These are phyloP conservation scores for Chalcis sispes DNA, from an alignment of 2,888 invertebrate genomes.

Conservation along the genomic window DNA sequence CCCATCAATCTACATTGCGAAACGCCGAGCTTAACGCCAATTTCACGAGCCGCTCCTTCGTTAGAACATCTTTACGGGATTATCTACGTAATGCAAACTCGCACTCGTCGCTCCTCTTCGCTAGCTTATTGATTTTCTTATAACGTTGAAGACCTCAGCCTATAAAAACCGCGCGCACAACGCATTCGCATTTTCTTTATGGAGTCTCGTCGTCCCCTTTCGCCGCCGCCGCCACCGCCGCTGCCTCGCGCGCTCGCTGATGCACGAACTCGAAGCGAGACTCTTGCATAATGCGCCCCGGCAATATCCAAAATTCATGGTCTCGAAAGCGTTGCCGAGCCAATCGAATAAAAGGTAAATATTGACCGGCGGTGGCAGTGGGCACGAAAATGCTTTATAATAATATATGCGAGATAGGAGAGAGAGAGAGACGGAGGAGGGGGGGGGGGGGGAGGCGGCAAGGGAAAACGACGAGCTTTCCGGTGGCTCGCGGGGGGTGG, in stretches of 20 bases:
- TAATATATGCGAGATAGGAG: conserved; percentile 5
- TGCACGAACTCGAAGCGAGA: no score
- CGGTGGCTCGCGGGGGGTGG: conserved; percentile 30
- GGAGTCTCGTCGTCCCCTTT: background rate
- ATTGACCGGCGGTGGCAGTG: background rate
- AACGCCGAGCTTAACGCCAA: conserved; percentile 11
- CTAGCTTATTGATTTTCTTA: conserved; percentile 48
- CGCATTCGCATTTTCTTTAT: background rate
- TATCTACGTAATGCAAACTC: conserved; percentile 17
- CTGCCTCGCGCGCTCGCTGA: background rate
- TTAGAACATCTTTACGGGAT: conserved; percentile 22
- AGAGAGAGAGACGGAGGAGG: background rate
- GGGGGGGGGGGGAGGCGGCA: conserved; percentile 10
- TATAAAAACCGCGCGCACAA: conserved; percentile 12
- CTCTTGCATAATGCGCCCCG: background rate
- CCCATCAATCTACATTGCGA: conserved; percentile 37
- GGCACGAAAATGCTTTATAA: conserved; percentile 11
- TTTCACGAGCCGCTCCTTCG: background rate
- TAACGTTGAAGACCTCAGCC: conserved; percentile 8
- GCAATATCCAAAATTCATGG: background rate
- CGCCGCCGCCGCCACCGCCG: background rate
- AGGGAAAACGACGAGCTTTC: conserved; percentile 32
- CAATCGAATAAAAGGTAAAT: background rate
- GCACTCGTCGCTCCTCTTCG: background rate
- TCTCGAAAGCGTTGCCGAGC: background rate